Conservation (phyloP, 35 echinoderm and acorn worm genomes). For the Holothuria glaberrima region DNA sequence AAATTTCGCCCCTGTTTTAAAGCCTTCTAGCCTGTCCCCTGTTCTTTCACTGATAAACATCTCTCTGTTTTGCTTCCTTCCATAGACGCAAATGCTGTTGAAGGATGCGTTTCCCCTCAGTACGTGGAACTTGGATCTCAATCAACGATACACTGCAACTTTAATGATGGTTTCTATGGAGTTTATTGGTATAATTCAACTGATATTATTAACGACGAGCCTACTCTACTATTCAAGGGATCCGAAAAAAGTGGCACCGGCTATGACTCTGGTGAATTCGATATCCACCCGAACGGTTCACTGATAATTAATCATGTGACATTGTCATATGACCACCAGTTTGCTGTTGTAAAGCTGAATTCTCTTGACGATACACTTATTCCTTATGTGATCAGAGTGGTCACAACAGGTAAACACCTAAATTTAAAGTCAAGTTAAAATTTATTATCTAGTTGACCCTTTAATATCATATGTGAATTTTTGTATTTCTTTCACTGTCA, state of each 20-base stretch:
- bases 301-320: background rate
- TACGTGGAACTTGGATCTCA: background rate
- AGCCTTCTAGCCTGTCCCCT: too few relatives aligned
- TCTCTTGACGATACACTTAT: too few relatives aligned
- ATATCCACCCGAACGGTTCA: background rate
- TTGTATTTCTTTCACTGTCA: too few relatives aligned
- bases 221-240: background rate
- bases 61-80: too few relatives aligned
- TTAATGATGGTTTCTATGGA: background rate
- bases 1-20: too few relatives aligned
- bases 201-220: background rate
- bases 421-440: too few relatives aligned
- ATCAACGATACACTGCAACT: background rate
- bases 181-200: constrained; percentile 30
- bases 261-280: background rate
- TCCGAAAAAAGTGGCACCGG: constrained; percentile 7
- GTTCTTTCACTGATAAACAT: too few relatives aligned
- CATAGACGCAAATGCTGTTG: too few relatives aligned
- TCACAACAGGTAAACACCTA: too few relatives aligned
- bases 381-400: too few relatives aligned
- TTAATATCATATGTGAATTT: too few relatives aligned
- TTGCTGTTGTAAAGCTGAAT: constrained; percentile 1
- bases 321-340: background rate
- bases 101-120: background rate
- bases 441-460: too few relatives aligned